A percentile compares a stretch with the other conserved stretches of the same genome.
Evolutionary conservation across 2,797 vertebrate species (phyloP).

Genomic region (Crax fasciolata): DNA sequence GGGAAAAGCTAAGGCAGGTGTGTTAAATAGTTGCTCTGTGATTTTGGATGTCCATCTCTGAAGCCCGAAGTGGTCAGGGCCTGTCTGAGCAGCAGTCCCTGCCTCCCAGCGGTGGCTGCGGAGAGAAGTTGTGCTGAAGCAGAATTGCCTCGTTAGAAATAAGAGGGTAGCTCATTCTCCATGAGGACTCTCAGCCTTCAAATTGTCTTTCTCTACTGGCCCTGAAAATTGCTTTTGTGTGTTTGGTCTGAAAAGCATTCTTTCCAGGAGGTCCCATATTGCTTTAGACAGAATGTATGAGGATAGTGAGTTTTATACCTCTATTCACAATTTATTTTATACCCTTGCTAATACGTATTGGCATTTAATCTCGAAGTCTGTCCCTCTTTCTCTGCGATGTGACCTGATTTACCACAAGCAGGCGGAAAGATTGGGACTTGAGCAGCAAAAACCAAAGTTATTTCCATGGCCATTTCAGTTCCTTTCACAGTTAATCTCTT

Average conservation of each 20-base stretch:
- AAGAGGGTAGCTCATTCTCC: background rate
- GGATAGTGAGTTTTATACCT: background rate
- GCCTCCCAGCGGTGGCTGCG: background rate
- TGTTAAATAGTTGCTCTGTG: background rate
- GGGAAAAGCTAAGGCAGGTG: background rate
- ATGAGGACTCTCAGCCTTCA: background rate
- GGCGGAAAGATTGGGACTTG: background rate
- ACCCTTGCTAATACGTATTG: background rate
- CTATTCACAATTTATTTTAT: background rate
- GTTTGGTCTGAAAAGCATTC: background rate
- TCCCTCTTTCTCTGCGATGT: background rate
- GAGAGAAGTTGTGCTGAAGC: background rate
- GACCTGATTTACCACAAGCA: background rate
- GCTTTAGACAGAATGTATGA: background rate
- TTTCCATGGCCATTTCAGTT: background rate
- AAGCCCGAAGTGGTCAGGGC: background rate
- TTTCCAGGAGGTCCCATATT: background rate
- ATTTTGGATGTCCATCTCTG: background rate
- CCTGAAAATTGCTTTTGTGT: conserved; percentile 40
- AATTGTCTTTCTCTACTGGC: conserved; percentile 10
- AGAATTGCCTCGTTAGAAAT: background rate
- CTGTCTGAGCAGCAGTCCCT: background rate
- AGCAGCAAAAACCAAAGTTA: background rate
- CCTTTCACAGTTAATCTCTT: background rate
- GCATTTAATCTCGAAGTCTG: background rate